Percentiles rank a stretch among this genome's conserved stretches.
These are phyloP conservation scores for Boloria selene DNA, from an alignment of 2,888 invertebrate species.

Conservation along the genomic window DNA sequence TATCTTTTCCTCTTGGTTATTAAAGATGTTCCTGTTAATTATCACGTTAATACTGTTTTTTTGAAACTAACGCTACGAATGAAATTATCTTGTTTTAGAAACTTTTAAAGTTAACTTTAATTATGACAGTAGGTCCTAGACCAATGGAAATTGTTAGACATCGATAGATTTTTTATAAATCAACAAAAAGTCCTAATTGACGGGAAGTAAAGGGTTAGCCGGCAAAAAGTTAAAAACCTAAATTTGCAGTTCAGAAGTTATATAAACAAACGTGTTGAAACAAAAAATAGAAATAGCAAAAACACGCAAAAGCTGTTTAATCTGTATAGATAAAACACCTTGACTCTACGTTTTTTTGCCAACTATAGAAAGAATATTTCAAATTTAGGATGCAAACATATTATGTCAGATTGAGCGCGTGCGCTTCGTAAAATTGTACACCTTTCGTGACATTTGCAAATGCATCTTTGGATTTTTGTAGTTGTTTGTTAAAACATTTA, in stretches of 20 bases:
- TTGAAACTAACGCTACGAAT: no score
- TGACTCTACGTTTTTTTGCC: conserved; percentile 53
- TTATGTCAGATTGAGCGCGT: conserved; percentile 60
- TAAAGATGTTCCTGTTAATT: no score
- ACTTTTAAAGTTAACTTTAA: no score
- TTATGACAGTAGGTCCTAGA: no score
- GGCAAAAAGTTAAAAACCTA: conserved; percentile 39
- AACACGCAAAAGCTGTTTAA: conserved; percentile 51
- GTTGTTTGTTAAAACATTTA: neutral
- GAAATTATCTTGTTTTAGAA: no score
- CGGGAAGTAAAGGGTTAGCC: conserved; percentile 41
- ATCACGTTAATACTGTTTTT: no score
- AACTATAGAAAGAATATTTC: conserved; percentile 48
- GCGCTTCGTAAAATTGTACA: conserved; percentile 58
- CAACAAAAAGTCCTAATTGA: conserved; percentile 17
- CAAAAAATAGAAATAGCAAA: conserved; percentile 45
- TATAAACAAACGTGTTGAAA: conserved; percentile 46
- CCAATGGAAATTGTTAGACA: neutral
- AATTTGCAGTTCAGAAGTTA: conserved; percentile 46
- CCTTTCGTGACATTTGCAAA: conserved; percentile 71
- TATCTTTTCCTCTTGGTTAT: no score
- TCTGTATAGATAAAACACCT: conserved; percentile 57
- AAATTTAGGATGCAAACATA: conserved; percentile 56
- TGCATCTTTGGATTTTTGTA: conserved; percentile 37
- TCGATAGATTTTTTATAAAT: neutral